phyloP scores from a whole-genome alignment of 2,797 vertebrate genomes.

The Leptatherina wallacei region DNA sequence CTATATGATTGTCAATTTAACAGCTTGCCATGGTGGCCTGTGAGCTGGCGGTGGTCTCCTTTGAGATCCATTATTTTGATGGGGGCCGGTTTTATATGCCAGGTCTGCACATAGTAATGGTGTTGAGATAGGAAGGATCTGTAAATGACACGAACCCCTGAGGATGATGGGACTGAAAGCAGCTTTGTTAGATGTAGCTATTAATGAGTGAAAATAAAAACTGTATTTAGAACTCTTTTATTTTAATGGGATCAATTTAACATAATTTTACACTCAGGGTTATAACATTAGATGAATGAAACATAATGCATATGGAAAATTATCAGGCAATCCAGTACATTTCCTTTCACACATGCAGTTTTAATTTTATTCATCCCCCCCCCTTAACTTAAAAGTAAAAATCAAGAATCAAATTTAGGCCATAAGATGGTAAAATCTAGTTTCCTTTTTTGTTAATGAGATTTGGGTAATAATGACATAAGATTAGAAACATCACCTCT shows the following conservation, averaged over 20 bases:
- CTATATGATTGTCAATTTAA: constrained; percentile 52
- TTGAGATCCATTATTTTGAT: constrained; percentile 60
- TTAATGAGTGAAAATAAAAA: background rate
- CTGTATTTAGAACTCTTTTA: background rate
- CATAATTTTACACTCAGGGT: background rate
- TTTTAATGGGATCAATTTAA: background rate
- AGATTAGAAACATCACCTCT: no score
- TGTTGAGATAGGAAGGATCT: constrained; percentile 12
- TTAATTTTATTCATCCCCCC: no score
- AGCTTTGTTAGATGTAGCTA: constrained; percentile 10
- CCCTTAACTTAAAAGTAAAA: no score
- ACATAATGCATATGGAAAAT: no score
- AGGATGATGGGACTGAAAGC: constrained; percentile 30
- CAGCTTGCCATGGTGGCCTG: constrained; percentile 23
- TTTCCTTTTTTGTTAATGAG: no score
- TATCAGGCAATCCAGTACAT: no score
- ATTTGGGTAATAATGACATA: no score
- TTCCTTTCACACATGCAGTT: no score
- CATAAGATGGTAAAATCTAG: no score
- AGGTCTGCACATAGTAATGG: constrained; percentile 32
- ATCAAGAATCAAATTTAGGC: no score
- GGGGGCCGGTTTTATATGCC: constrained; percentile 39
- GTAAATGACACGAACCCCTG: constrained; percentile 30
- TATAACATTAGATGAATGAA: background rate
- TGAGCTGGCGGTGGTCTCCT: constrained; percentile 41